Percentiles rank a stretch among this genome's conserved stretches.
Conservation (phyloP, 2,888 invertebrate species). For the Tethea ocularis region DNA sequence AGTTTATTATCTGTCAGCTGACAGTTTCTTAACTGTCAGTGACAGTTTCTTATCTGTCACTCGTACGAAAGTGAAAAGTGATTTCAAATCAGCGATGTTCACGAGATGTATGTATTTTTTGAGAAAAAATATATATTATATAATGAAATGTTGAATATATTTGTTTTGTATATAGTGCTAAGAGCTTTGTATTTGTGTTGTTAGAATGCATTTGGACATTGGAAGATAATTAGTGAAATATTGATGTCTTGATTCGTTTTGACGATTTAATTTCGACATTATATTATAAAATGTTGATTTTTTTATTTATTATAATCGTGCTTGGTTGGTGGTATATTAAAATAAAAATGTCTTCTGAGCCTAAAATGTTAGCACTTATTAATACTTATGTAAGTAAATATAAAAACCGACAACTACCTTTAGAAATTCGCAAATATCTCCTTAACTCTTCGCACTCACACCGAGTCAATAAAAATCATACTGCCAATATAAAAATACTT, state of each 20-base stretch:
- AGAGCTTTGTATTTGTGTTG: conserved; percentile 51
- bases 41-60: not conserved
- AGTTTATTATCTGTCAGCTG: not conserved
- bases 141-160: conserved; percentile 19
- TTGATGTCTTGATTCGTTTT: not conserved
- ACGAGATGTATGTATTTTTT: conserved; percentile 11
- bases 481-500: not conserved
- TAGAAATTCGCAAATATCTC: not conserved
- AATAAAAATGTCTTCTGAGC: not conserved
- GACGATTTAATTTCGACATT: not conserved
- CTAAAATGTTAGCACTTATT: not conserved
- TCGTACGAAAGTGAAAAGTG: not conserved
- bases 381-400: not conserved
- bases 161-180: conserved; percentile 59
- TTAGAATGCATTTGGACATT: conserved; percentile 32
- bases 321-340: not conserved
- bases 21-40: no score
- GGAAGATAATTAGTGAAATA: conserved; percentile 5
- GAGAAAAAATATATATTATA: conserved; percentile 4
- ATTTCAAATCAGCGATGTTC: not conserved
- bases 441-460: no score
- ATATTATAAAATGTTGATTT: not conserved
- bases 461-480: not conserved
- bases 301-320: not conserved
- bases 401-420: not conserved